Evolutionary conservation across 2,113 vertebrate genomes (phyloP), one percentile per base, ranked within the genome.

Genomic region (Trichomycterus rosablanca): DNA sequence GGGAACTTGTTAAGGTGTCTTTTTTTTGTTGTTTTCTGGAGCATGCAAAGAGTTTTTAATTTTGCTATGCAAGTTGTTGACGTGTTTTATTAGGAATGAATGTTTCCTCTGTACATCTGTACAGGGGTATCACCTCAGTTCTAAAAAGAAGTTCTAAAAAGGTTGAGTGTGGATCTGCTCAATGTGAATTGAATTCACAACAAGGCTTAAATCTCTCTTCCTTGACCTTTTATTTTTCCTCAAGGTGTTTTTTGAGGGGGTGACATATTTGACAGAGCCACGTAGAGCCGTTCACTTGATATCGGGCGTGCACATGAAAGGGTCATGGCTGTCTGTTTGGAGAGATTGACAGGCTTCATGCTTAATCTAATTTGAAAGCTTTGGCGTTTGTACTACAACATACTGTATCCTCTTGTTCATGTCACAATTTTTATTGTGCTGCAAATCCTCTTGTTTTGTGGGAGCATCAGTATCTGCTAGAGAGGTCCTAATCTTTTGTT

Each of bases 301-400:
- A n/a, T n/a, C n/a, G 23, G 18, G 28, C 14, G 7, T 14, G 46
- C 3, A 49, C n/a, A 15, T 11, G 6, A 40, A 42, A 1, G 26
- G 30, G 53, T 58, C 54, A 50, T 51, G 54, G 45, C 52, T 37
- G 34, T 55, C 19, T 55, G 26, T 37, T 55, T 55, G 34, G 12
- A 37, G 34, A 55, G 52, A 37, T 22, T 55, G 52, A 39, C 34
- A 15, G 52, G 52, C 32, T 35, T 55, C 19, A 39, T 23, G n/a
- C 35, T 66, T 50, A 23, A 42, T 32, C 54, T 24, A 14, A 26
- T 32, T 14, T 49, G n/a, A n/a, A n/a, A n/a, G n/a, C n/a, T n/a
- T n/a, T n/a, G n/a, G n/a, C n/a, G n/a, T n/a, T n/a, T n/a, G n/a
- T n/a, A n/a, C n/a, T n/a, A n/a, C n/a, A n/a, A n/a, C n/a, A n/a